Conservation (phyloP, 2,797 vertebrate species). For the Sorex maritimensis region DNA sequence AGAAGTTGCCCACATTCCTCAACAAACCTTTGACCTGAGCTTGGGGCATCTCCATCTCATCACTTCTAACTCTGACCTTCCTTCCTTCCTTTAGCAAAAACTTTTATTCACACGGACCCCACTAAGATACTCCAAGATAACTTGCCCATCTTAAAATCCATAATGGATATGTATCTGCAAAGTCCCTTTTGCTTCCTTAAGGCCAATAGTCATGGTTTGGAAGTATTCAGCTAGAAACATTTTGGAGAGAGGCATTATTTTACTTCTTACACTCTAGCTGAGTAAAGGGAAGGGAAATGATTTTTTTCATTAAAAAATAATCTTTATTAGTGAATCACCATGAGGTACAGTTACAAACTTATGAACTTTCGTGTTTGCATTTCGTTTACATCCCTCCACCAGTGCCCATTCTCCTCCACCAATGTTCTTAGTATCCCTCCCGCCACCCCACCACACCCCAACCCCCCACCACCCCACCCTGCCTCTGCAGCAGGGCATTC, state of each 20-base stretch:
- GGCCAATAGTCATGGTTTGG: not conserved
- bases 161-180: not conserved
- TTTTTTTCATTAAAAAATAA: not conserved
- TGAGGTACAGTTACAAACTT: too few species aligned
- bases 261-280: not conserved
- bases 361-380: too few species aligned
- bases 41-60: fast-evolving
- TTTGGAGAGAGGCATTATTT: not conserved
- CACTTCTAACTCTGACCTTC: not conserved
- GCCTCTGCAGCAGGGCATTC: too few species aligned
- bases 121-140: not conserved
- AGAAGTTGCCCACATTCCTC: not conserved
- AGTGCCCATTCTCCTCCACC: too few species aligned
- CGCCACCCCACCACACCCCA: too few species aligned
- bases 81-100: not conserved
- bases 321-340: too few species aligned
- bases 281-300: conserved; percentile 42
- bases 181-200: not conserved
- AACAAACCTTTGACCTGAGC: not conserved
- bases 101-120: not conserved
- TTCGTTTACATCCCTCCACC: too few species aligned
- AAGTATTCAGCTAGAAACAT: not conserved
- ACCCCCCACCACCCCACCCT: too few species aligned
- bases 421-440: too few species aligned
- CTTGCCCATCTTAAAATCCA: not conserved